These are phyloP conservation scores for Elymnias hypermnestra DNA, from an alignment of 1,140 invertebrate genomes.

Conservation along the genomic window DNA sequence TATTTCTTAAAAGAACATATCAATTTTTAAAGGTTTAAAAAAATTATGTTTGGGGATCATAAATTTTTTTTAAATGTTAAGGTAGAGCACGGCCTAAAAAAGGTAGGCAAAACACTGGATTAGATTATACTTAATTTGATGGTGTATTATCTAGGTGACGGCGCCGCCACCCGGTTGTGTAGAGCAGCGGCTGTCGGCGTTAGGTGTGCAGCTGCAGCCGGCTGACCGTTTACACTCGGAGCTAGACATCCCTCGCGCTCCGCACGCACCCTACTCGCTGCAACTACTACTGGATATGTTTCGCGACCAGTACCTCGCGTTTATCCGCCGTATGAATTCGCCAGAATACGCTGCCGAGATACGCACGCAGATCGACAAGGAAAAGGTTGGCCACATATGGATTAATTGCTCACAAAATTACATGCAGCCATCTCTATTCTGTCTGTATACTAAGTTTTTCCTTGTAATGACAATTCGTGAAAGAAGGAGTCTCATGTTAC, in stretches of 20 bases:
- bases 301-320: slow-evolving; percentile 88
- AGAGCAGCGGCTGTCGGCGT: slow-evolving; percentile 89
- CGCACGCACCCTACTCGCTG: slow-evolving; percentile 88
- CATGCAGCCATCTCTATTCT: too few relatives aligned
- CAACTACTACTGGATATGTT: slow-evolving; percentile 91
- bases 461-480: too few relatives aligned
- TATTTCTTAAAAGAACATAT: too few relatives aligned
- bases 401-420: too few relatives aligned
- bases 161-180: slow-evolving; percentile 90
- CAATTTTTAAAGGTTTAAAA: too few relatives aligned
- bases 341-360: slow-evolving; percentile 85
- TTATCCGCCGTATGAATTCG: slow-evolving; percentile 88
- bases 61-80: too few relatives aligned
- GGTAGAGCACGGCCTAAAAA: too few relatives aligned
- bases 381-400: too few relatives aligned
- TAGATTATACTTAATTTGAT: not conserved
- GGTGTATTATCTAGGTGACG: slow-evolving; percentile 40
- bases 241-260: slow-evolving; percentile 86
- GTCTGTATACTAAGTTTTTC: too few relatives aligned
- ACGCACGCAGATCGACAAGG: slow-evolving; percentile 86
- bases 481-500: too few relatives aligned
- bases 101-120: too few relatives aligned
- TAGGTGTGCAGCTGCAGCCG: slow-evolving; percentile 78
- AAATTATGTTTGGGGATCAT: too few relatives aligned
- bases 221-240: slow-evolving; percentile 84